Base-by-base conservation (phyloP, 2,797 vertebrate species). In the Lepilemur ruficaudatus region DNA sequence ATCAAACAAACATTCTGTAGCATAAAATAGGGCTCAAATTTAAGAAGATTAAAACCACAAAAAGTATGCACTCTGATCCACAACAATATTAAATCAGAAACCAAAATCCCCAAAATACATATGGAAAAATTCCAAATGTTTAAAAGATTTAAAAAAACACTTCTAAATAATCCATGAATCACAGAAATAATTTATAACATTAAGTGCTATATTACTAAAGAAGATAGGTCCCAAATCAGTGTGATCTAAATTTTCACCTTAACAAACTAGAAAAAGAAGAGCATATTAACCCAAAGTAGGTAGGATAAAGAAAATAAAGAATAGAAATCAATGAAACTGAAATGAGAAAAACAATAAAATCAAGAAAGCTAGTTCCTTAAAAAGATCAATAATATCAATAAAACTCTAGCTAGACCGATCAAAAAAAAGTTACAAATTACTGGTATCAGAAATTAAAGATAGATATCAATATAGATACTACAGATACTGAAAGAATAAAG, bases 61-160 rank as follows among this genome's bases (percentile, higher is more conserved):
- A 87, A 65, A 85, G 55, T 30, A 67, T 48, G 15, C 2, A 50
- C 20, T 79, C 48, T 79, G 65, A 81, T 15, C 9, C 9, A 72
- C 32, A 87, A 61, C 2, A 85, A 4, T 50, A 95, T 48, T 18
- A 93, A 89, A 89, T 52, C 25, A 88, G 72, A 96, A 95, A 79
- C 18, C n/a, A 32, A 85, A 93, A 92, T 4, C 46, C 46, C 46
- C 32, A 61, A 81, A 95, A 82, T 23, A 22, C 65, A 52, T 22
- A n/a, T 70, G 18, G 35, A 38, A 73, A 91, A 90, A 50, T 1
- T 13, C 4, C 55, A 90, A 59, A 75, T 14, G 92, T 5, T 79
- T 48, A n/a, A 81, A 91, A 83, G 43, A 3, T 18, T 38, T 7
- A 9, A 3, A 43, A 63, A 55, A n/a, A 38, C 61, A 61, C 15